Evolutionary conservation across 2,888 invertebrate genomes (phyloP), one percentile per base, ranked within the genome.

Genomic region (Lacanobia wlatinum): DNA sequence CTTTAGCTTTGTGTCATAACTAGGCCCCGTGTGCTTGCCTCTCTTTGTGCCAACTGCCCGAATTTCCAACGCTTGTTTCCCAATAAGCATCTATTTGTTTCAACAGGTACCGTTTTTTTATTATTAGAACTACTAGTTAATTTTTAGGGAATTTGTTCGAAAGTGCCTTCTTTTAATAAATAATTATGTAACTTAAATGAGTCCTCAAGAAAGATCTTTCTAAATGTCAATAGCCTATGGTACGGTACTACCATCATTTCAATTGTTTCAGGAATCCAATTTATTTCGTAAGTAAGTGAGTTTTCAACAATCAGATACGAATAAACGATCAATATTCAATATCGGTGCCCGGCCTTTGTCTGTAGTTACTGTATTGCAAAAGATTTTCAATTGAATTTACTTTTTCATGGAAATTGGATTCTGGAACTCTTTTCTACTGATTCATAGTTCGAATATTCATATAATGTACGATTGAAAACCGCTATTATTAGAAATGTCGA

Each of bases 1-100:
- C 87, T 88, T 87, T 89, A 87, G 87, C 87, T 89, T 87, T 88
- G 60, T 82, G 69, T 72, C 40, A 66, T 53, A 61, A 60, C 55
- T 58, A 75, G 72, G 66, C 60, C 63, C 67, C 21, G 56, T 72
- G 58, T 82, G 82, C 81, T 85, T 82, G 66, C 74, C 60, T 74
- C 65, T 81, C 52, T 72, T 56, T 77, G 60, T 77, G 68, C 59
- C 48, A n/a, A 76, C 34, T 61, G 40, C 43, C 55, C 53, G n/a
- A 58, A 68, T 70, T 68, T 72, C 21, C 48, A 65, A 60, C 9
- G 14, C 43, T 58, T 70, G 61, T 61, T 46, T 56, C 46, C 50
- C 66, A 68, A 46, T 59, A 34, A 60, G 16, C 56, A 64, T 52
- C 7, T 28, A 40, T 18, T 5, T 28, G 18, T 56, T 50, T 40